A percentile compares a stretch with the other conserved stretches of the same genome.
Evolutionary conservation across 64 coral and sea anemone genomes (phyloP).

Genomic region (Porites australiensis): DNA sequence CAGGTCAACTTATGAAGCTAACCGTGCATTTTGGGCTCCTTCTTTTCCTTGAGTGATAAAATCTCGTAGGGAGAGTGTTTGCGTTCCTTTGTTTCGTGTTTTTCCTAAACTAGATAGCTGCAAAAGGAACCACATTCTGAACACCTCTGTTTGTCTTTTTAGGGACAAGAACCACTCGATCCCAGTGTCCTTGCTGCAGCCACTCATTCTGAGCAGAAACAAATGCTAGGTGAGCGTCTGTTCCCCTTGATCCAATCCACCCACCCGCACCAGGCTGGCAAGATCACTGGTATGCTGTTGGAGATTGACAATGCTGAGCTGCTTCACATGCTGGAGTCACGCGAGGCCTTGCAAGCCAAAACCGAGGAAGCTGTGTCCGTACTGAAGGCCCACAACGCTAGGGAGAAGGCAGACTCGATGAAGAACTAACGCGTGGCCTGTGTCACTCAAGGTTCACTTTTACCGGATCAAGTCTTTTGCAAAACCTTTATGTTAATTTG

Average conservation of each 20-base stretch:
- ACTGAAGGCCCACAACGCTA: slow-evolving; percentile 74
- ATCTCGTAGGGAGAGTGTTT: no score
- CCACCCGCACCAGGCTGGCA: slow-evolving; percentile 87
- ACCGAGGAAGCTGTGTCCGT: slow-evolving; percentile 83
- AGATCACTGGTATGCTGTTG: slow-evolving; percentile 96
- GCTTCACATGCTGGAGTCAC: slow-evolving; percentile 93
- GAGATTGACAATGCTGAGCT: slow-evolving; percentile 98
- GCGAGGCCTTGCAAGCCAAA: slow-evolving; percentile 83
- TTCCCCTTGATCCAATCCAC: slow-evolving; percentile 85
- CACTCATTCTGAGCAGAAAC: slow-evolving; percentile 78
- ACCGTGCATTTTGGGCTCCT: no score
- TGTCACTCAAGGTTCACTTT: slow-evolving; percentile 14
- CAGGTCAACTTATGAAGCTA: no score
- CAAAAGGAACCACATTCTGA: no score
- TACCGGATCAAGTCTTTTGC: slow-evolving; percentile 41
- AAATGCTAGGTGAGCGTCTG: slow-evolving; percentile 92
- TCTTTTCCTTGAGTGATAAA: no score
- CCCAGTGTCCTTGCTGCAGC: slow-evolving; percentile 72
- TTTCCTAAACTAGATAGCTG: no score
- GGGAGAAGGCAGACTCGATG: slow-evolving; percentile 40
- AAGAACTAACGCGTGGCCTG: slow-evolving; percentile 15
- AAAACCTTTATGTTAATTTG: not conserved
- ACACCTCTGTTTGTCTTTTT: not conserved
- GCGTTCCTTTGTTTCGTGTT: no score
- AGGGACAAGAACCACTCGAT: slow-evolving; percentile 90